Evolutionary conservation across 2,113 vertebrate species (phyloP).

Genomic region (Toxostoma redivivum): DNA sequence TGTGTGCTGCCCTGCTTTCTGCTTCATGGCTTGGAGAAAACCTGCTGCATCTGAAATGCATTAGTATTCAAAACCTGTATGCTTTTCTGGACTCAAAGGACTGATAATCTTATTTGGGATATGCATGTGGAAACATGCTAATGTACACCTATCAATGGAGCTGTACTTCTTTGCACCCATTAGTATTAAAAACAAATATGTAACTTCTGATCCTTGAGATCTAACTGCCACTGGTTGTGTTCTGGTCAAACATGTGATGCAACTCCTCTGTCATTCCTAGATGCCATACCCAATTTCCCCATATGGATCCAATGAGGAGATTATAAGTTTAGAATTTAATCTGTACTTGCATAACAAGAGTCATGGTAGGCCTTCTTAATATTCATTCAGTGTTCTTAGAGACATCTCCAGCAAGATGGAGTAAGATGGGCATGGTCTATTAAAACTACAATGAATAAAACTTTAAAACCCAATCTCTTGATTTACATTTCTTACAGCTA

Average conservation of each 20-base stretch:
- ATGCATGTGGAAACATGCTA: not conserved
- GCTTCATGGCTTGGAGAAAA: not conserved
- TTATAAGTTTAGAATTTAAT: not conserved
- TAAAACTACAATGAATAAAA: conserved; percentile 47
- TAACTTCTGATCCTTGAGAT: not conserved
- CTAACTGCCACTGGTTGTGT: not conserved
- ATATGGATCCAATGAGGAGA: not conserved
- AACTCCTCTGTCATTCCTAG: not conserved
- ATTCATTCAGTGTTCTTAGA: not conserved
- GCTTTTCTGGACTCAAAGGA: not conserved
- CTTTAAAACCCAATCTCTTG: not conserved
- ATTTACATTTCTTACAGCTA: conserved; percentile 11
- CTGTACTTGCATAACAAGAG: not conserved
- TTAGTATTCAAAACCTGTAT: not conserved
- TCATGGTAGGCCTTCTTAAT: not conserved
- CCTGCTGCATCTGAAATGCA: not conserved
- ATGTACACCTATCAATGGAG: not conserved
- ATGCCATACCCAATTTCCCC: not conserved
- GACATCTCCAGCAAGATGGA: not conserved
- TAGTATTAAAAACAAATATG: not conserved
- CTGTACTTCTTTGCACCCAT: not conserved
- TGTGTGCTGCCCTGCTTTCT: not conserved
- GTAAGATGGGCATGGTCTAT: not conserved
- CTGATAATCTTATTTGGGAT: not conserved
- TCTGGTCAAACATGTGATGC: not conserved